Evolutionary conservation across 2,888 invertebrate species (phyloP).

Genomic region (Cylloceria caligata): DNA sequence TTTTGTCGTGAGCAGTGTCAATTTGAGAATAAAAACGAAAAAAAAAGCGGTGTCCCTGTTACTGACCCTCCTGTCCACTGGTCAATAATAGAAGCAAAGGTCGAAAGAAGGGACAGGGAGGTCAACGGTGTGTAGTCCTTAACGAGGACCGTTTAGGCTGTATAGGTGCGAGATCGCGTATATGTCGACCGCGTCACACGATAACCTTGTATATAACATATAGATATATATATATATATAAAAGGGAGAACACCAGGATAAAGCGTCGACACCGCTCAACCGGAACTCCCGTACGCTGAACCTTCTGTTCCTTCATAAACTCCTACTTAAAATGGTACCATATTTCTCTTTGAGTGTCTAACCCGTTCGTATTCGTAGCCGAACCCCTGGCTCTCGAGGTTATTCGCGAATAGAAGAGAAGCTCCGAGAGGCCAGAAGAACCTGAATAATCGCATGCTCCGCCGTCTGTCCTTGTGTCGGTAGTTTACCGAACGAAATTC

Average conservation of each 20-base stretch:
- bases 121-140: too few species aligned
- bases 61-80: too few species aligned
- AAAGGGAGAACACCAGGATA: conserved; percentile 29
- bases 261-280: conserved; percentile 5
- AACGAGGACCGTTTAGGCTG: too few species aligned
- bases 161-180: too few species aligned
- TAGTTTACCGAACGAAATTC: conserved; percentile 7
- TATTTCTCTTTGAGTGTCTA: conserved; percentile 77
- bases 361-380: conserved; percentile 73
- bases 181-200: too few species aligned
- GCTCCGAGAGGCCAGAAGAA: conserved; percentile 29
- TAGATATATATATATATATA: neutral
- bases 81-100: too few species aligned
- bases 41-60: too few species aligned
- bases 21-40: too few species aligned
- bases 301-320: conserved; percentile 66
- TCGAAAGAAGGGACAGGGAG: too few species aligned
- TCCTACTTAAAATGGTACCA: conserved; percentile 77
- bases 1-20: too few species aligned
- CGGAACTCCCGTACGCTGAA: conserved; percentile 31
- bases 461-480: neutral
- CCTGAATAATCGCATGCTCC: neutral
- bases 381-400: conserved; percentile 36
- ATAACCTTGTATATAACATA: neutral
- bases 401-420: conserved; percentile 54